Evolutionary conservation across 2,113 vertebrate genomes (phyloP), one percentile per base, ranked within the genome.

Genomic region (Atlantisia rogersi): DNA sequence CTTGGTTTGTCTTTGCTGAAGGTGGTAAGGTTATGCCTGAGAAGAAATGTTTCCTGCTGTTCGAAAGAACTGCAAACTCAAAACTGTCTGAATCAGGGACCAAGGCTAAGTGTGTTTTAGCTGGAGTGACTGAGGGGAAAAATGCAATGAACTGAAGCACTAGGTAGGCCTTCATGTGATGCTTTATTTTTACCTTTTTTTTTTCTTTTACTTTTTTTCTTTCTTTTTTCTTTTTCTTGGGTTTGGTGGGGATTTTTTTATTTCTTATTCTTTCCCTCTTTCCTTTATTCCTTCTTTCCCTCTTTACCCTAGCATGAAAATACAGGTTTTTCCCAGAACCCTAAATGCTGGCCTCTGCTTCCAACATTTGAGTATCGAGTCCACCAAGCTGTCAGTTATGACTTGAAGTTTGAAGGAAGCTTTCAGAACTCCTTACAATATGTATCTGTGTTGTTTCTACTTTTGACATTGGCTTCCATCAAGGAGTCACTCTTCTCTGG

Each of bases 1-100:
- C 25, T 44, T 71, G 56, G 14, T 75, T 88, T 74, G 48, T 48
- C 48, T 71, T 56, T 83, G 22, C 14, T 93, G 53, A 88, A 90
- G 26, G 21, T 78, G 31, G 5, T 31, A 62, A 60, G 8, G 13
- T 88, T 71, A 68, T 28, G 40, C 39, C 11, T 1, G 1, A 74
- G 29, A 64, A 86, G 42, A 53, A 67, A 35, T 65, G 71, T 75
- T 52, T 80, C 10, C 10, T n/a, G 40, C 40, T 40, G 8, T 63
- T 46, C 90, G 48, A 86, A 94, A 82, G 60, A 88, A 64, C 22
- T 81, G 19, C 25, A 44, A 68, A 69, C 37, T 65, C 40, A 80
- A 62, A 93, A 37, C 50, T 59, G 10, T 84, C 42, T 65, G 14
- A 53, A 74, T 83, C 13, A 65, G 58, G 67, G 67, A 29, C 22